Evolutionary conservation across 2,113 vertebrate genomes (phyloP), one percentile per base, ranked within the genome.

Genomic region (Anolis carolinensis): DNA sequence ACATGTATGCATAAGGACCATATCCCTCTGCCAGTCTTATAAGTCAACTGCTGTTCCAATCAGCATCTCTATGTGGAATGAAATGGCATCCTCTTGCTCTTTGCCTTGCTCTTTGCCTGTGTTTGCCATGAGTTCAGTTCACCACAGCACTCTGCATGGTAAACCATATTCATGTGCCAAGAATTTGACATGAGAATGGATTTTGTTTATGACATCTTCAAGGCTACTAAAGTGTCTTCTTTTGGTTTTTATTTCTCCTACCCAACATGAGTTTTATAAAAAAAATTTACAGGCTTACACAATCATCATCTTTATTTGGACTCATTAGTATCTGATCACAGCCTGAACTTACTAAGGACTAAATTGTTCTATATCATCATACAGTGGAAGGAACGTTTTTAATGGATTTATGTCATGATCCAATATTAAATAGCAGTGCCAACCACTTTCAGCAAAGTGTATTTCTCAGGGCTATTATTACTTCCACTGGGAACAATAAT

Each of bases 391-490:
- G 52, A 0, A 83, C 50, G 25, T 23, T 44, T 34, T 78, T 78
- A 88, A 87, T 92, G 34, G 81, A 77, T 76, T 84, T 83, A 80
- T 85, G 86, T 34, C 39, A 74, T 87, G 36, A 1, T 84, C 44
- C 73, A 77, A 50, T 52, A 50, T 34, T 30, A 77, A 77, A 78
- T 50, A 67, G 59, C 73, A 84, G 81, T 74, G 92, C 82, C 88
- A 94, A 93, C 27, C 92, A 85, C 84, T 93, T 95, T 85, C 78
- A 91, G 1, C n/a, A 81, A 89, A 36, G 78, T 16, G 16, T 32
- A 84, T 94, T 94, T 92, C 90, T 91, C 34, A 88, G 77, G 90
- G 86, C 82, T 87, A 84, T 81, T 79, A 63, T 83, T n/a, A 55
- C 30, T 91, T 88, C 67, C 67, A 27, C 6, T 34, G 50, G 73